Percentiles rank a stretch among this genome's conserved stretches.
Conservation (phyloP, 2,888 invertebrate species). For the Campoplex nolae region DNA sequence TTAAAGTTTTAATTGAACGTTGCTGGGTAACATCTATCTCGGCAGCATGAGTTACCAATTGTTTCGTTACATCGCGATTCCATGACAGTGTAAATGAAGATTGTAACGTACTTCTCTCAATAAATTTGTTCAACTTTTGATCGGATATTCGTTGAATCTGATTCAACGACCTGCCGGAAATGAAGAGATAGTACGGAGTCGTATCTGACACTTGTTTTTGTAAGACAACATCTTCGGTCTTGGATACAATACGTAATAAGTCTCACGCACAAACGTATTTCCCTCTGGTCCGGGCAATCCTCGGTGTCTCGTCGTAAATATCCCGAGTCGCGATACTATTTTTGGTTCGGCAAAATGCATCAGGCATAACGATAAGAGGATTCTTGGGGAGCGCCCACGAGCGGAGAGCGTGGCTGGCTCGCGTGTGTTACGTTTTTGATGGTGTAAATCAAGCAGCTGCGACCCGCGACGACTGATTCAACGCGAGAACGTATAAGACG, state of each 20-base stretch:
- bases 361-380: slow-evolving; percentile 77
- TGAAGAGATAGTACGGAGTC: neutral
- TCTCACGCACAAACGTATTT: neutral
- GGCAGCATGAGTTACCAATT: neutral
- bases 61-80: neutral
- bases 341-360: slow-evolving; percentile 78
- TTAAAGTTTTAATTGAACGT: slow-evolving; percentile 17
- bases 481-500: slow-evolving; percentile 44
- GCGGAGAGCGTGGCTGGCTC: slow-evolving; percentile 67
- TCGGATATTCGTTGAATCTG: neutral
- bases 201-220: neutral
- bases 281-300: slow-evolving; percentile 33
- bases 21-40: neutral
- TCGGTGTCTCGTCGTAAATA: slow-evolving; percentile 55
- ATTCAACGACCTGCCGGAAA: neutral
- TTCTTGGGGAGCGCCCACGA: slow-evolving; percentile 42
- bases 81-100: neutral
- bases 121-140: too few species aligned
- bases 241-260: neutral
- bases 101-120: neutral
- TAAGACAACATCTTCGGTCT: neutral
- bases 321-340: slow-evolving; percentile 76
- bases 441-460: slow-evolving; percentile 83
- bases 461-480: slow-evolving; percentile 78
- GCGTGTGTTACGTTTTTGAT: slow-evolving; percentile 33